Percentiles rank a stretch among this genome's conserved stretches.
Conservation (phyloP, 2,888 invertebrate species). For the Heliconius cydno region DNA sequence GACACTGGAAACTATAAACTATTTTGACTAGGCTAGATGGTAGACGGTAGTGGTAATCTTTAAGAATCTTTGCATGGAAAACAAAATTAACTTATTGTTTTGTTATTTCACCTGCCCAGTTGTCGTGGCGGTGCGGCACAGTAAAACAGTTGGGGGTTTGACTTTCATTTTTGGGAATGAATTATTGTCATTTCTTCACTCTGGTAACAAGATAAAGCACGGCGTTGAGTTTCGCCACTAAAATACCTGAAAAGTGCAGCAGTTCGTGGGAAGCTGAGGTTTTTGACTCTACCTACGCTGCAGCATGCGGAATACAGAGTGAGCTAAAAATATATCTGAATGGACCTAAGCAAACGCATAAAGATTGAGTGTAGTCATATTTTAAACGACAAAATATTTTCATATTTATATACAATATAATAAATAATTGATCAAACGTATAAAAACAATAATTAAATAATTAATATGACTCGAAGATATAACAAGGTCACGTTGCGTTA, state of each 20-base stretch:
- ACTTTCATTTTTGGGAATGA: not conserved
- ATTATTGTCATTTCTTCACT: not conserved
- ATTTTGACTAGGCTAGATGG: slow-evolving; percentile 5
- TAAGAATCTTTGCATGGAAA: not conserved
- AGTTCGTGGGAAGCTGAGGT: too few species aligned
- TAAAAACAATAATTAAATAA: not conserved
- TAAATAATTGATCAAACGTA: not conserved
- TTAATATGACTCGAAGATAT: slow-evolving; percentile 12
- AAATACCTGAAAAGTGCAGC: not conserved
- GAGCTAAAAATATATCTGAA: not conserved
- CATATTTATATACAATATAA: not conserved
- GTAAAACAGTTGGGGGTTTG: not conserved
- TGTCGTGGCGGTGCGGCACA: not conserved
- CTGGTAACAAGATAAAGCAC: too few species aligned
- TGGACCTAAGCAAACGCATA: too few species aligned
- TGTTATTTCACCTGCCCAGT: not conserved
- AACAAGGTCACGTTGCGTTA: slow-evolving; percentile 1
- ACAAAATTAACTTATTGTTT: not conserved
- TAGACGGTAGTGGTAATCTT: not conserved
- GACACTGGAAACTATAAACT: slow-evolving; percentile 5
- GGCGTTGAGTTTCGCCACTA: not conserved
- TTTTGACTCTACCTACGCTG: too few species aligned
- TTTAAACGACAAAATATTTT: not conserved
- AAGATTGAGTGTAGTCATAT: too few species aligned
- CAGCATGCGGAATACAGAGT: not conserved